These are phyloP conservation scores for Delichon dasypus DNA, from an alignment of 2,797 vertebrate species.

Conservation along the genomic window DNA sequence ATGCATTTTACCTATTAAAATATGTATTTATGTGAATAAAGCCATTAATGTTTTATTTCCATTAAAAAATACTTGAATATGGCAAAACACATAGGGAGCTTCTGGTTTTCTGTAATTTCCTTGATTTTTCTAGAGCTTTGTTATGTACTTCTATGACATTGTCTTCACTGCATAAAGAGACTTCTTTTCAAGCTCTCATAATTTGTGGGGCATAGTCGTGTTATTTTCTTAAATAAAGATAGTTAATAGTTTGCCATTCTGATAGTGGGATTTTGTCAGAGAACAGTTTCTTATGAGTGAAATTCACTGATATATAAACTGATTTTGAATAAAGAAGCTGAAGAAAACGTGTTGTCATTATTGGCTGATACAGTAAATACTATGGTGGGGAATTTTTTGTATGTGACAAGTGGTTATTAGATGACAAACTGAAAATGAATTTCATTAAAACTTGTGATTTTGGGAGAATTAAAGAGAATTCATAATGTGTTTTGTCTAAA, in stretches of 20 bases:
- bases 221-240: slow-evolving; percentile 56
- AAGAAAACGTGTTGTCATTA: slow-evolving; percentile 1
- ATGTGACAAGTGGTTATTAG: background rate
- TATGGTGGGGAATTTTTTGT: background rate
- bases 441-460: background rate
- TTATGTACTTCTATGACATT: background rate
- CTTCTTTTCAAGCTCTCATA: slow-evolving; percentile 17
- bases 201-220: background rate
- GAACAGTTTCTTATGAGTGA: slow-evolving; percentile 26
- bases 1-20: background rate
- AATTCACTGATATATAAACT: slow-evolving; percentile 20
- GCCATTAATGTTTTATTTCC: background rate
- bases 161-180: background rate
- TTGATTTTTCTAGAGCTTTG: background rate
- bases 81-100: background rate
- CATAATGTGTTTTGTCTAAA: background rate
- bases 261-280: slow-evolving; percentile 26
- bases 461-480: background rate
- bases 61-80: background rate
- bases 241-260: slow-evolving; percentile 1
- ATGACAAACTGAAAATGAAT: background rate
- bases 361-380: background rate
- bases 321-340: slow-evolving; percentile 53
- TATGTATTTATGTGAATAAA: slow-evolving; percentile 50
- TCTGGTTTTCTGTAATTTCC: slow-evolving; percentile 8